A percentile compares a stretch with the other conserved stretches of the same genome.
phyloP scores from a whole-genome alignment of 1,140 invertebrate species.

The Scylla paramamosain region DNA sequence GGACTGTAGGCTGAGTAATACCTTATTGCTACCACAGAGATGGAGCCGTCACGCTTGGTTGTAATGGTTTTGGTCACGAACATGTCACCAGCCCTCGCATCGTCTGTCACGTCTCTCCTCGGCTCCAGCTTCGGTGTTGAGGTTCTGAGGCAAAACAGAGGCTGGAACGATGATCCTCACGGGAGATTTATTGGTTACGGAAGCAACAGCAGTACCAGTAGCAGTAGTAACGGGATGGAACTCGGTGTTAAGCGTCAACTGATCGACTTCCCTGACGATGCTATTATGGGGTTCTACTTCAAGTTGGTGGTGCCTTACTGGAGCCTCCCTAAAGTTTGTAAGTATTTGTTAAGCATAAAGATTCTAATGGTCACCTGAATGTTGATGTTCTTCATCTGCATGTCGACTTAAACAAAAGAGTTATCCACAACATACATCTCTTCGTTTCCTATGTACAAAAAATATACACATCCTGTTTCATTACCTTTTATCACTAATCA shows the following conservation, averaged over 20 bases:
- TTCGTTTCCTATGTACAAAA: too few species aligned
- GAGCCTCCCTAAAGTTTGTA: conserved; percentile 51
- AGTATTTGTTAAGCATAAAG: neutral
- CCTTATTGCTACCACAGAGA: neutral
- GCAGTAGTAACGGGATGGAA: neutral
- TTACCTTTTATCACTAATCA: neutral
- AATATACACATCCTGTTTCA: too few species aligned
- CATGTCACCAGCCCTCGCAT: neutral
- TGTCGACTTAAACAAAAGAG: neutral
- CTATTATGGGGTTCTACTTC: conserved; percentile 55
- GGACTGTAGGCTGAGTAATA: neutral
- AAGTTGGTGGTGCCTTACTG: conserved; percentile 63
- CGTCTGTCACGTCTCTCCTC: conserved; percentile 49
- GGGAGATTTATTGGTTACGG: neutral
- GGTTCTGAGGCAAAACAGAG: neutral
- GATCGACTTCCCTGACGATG: conserved; percentile 53
- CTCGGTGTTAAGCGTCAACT: conserved; percentile 37
- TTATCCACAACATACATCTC: too few species aligned
- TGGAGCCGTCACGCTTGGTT: neutral
- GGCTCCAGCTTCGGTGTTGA: conserved; percentile 32
- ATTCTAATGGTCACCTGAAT: neutral
- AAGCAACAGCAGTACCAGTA: neutral
- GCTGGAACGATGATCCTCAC: neutral
- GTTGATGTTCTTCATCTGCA: neutral
- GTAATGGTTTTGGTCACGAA: neutral